phyloP scores from a whole-genome alignment of 2,113 vertebrate species.

The Mionectes macconnelli region DNA sequence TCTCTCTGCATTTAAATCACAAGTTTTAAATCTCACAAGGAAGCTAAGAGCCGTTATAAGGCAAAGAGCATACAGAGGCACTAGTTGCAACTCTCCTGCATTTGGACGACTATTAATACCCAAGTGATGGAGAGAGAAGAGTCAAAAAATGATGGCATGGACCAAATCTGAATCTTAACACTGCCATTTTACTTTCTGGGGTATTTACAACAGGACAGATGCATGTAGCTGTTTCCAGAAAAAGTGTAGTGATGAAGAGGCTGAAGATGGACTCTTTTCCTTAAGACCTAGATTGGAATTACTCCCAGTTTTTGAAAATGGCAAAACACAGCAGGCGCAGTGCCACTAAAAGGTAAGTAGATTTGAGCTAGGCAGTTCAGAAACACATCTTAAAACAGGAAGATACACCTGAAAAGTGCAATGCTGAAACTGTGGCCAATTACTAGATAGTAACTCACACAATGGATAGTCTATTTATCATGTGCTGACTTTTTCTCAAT shows the following conservation, averaged over 20 bases:
- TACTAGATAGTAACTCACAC: not conserved
- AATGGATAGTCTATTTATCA: not conserved
- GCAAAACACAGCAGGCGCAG: not conserved
- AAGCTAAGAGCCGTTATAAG: not conserved
- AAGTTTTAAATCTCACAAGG: not conserved
- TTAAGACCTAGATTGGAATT: not conserved
- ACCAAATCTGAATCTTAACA: not conserved
- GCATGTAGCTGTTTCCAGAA: not conserved
- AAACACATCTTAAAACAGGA: not conserved
- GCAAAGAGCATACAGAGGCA: not conserved
- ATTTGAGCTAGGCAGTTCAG: not conserved
- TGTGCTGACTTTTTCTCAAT: not conserved
- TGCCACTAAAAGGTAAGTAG: not conserved
- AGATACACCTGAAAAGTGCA: not conserved
- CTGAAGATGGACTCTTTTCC: not conserved
- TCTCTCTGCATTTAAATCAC: not conserved
- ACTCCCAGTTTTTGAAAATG: not conserved
- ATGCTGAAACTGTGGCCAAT: not conserved
- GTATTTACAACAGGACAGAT: not conserved
- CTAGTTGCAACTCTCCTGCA: not conserved
- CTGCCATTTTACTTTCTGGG: not conserved
- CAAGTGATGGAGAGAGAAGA: not conserved
- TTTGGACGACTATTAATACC: not conserved
- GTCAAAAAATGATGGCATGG: not conserved
- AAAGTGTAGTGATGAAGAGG: not conserved